phyloP scores from a whole-genome alignment of 2,888 invertebrate genomes.

The Caenorhabditis becei region DNA sequence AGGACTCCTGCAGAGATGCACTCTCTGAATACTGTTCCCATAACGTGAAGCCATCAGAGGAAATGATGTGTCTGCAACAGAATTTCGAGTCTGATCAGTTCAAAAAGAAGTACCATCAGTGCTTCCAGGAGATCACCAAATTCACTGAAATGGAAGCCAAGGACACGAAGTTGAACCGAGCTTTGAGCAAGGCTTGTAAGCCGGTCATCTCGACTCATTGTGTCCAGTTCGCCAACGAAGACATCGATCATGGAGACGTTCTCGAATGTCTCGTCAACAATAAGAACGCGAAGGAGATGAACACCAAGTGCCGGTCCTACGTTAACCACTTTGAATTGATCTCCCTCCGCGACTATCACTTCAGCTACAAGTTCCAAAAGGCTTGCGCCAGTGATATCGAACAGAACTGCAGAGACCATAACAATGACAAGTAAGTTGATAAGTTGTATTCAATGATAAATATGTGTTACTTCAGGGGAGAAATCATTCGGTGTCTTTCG shows the following conservation, averaged over 20 bases:
- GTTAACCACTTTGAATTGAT: constrained; percentile 98
- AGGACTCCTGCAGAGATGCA: constrained; percentile 91
- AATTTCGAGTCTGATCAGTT: constrained; percentile 81
- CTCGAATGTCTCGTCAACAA: constrained; percentile 95
- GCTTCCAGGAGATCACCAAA: constrained; percentile 88
- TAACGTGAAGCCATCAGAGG: constrained; percentile 84
- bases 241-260: constrained; percentile 88
- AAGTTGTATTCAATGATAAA: background rate
- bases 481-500: constrained; percentile 90
- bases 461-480: constrained; percentile 68
- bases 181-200: constrained; percentile 90
- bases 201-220: constrained; percentile 89
- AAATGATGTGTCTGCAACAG: constrained; percentile 93
- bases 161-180: constrained; percentile 92
- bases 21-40: constrained; percentile 90
- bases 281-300: constrained; percentile 85
- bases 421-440: constrained; percentile 76
- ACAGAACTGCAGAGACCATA: constrained; percentile 83
- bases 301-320: constrained; percentile 85
- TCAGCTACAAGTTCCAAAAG: constrained; percentile 90
- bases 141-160: constrained; percentile 93
- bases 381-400: constrained; percentile 88
- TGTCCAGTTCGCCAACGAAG: constrained; percentile 82
- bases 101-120: constrained; percentile 83
- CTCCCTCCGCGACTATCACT: constrained; percentile 93